These are phyloP conservation scores for Caenorhabditis sp. DNA, from an alignment of 2,888 invertebrate species.

Conservation along the genomic window DNA sequence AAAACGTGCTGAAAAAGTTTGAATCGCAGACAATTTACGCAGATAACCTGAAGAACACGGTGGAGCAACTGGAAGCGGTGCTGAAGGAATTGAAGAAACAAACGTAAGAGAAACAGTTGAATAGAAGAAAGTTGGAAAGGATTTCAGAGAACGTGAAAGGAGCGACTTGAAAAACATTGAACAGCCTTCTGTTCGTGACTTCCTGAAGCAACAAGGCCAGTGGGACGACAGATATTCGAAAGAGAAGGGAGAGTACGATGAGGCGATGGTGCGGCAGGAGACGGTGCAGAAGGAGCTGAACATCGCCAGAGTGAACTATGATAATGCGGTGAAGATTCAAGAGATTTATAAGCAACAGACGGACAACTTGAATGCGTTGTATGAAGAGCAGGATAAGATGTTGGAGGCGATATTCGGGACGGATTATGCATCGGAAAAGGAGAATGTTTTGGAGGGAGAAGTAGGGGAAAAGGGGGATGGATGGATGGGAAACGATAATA, in stretches of 20 bases:
- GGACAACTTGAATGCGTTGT: constrained; percentile 84
- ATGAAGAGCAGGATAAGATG: constrained; percentile 84
- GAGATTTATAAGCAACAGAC: constrained; percentile 83
- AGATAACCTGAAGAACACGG: constrained; percentile 82
- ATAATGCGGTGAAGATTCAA: constrained; percentile 82
- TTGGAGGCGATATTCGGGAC: constrained; percentile 85
- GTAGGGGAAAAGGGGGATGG: constrained; percentile 84
- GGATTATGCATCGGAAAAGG: constrained; percentile 85
- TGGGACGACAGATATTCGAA: constrained; percentile 83
- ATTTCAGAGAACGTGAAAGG: constrained; percentile 84
- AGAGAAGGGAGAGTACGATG: constrained; percentile 84
- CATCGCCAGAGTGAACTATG: constrained; percentile 81
- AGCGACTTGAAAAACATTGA: constrained; percentile 84
- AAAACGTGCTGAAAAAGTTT: constrained; percentile 83
- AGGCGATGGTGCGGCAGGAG: constrained; percentile 84
- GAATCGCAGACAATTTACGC: constrained; percentile 83
- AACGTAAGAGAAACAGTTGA: constrained; percentile 75
- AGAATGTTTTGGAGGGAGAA: constrained; percentile 85
- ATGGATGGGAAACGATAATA: constrained; percentile 83
- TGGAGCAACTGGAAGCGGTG: constrained; percentile 83
- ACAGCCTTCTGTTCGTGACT: constrained; percentile 83
- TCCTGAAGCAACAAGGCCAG: constrained; percentile 83
- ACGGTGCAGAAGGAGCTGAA: constrained; percentile 84
- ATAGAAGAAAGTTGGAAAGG: not conserved
- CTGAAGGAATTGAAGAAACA: constrained; percentile 83